Evolutionary conservation across 2,113 vertebrate genomes (phyloP), one percentile per base, ranked within the genome.

Genomic region (Limnothrissa miodon): DNA sequence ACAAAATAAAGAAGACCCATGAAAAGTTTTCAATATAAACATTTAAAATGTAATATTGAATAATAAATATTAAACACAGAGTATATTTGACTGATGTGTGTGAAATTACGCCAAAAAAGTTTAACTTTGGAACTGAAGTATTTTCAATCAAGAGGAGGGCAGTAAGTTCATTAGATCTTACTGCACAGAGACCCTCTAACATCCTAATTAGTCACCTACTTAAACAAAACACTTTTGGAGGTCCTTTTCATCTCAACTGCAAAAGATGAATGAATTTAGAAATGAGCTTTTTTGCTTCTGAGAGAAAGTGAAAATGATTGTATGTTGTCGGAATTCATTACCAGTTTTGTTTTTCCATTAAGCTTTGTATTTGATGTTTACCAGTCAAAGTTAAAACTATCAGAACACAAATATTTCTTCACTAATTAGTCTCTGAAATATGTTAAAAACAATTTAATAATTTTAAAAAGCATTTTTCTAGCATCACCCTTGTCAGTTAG

Each of bases 231-330:
- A 82, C 79, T 48, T 81, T 78, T 56, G 6, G 45, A 74, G 0
- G 36, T 78, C 19, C 79, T 87, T 90, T 93, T 91, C 70, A 91
- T 91, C 86, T 85, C 44, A 81, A 66, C 44, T 81, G 51, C 15
- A 53, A 83, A 83, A 85, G 8, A 9, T 46, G 44, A 78, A 85
- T 45, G 74, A 45, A 62, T 74, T 82, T 45, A 46, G 9, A 78
- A 48, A 82, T 25, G 66, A 39, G 51, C 21, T 46, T 45, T 80
- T 56, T 42, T 42, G 42, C 42, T 42, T 82, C 44, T 45, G 15
- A 56, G 46, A 83, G 25, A 56, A 29, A 87, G 53, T 89, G 79
- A 89, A 79, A 81, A 82, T 81, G 36, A 46, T 25, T 66, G 39
- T 84, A 82, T 62, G 81, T 36, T 0, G 84, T 80, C 39, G 78